phyloP scores from a whole-genome alignment of 2,888 invertebrate genomes.

The Prostheceraeus crozeri region DNA sequence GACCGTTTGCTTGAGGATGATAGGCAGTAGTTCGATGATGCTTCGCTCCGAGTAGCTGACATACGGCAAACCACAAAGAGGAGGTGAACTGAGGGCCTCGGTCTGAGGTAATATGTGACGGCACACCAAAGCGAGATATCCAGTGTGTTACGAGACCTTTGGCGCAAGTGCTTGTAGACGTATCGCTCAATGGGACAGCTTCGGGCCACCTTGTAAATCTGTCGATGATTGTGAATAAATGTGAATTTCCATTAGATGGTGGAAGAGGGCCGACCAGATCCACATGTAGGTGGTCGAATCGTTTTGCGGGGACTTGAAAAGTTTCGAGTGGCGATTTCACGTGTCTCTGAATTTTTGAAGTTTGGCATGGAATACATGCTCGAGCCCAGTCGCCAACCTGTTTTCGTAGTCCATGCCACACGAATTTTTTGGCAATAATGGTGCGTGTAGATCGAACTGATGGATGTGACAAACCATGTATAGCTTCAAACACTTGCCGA shows the following conservation, averaged over 20 bases:
- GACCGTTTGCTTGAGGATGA: conserved; percentile 50
- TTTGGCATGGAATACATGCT: conserved; percentile 47
- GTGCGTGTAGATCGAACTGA: conserved; percentile 27
- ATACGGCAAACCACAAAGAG: conserved; percentile 38
- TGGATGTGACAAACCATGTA: conserved; percentile 32
- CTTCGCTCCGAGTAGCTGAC: conserved; percentile 27
- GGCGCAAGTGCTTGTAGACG: conserved; percentile 45
- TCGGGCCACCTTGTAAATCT: conserved; percentile 42
- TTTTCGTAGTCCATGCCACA: conserved; percentile 25
- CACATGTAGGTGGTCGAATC: conserved; percentile 56
- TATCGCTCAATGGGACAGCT: conserved; percentile 31
- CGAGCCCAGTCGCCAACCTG: conserved; percentile 46
- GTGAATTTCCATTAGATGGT: conserved; percentile 38
- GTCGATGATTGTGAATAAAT: conserved; percentile 46
- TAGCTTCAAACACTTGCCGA: background rate
- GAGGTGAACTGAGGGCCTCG: conserved; percentile 47
- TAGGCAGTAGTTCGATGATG: conserved; percentile 27
- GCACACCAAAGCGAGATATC: conserved; percentile 53
- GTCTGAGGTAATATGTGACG: conserved; percentile 35
- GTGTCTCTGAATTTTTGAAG: conserved; percentile 48
- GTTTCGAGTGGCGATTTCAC: conserved; percentile 37
- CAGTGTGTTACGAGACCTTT: conserved; percentile 49
- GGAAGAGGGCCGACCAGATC: conserved; percentile 57
- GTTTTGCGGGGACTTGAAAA: conserved; percentile 34
- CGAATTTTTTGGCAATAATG: conserved; percentile 24